These are phyloP conservation scores for Pegoplata infirma DNA, from an alignment of 2,888 invertebrate genomes.

Conservation along the genomic window DNA sequence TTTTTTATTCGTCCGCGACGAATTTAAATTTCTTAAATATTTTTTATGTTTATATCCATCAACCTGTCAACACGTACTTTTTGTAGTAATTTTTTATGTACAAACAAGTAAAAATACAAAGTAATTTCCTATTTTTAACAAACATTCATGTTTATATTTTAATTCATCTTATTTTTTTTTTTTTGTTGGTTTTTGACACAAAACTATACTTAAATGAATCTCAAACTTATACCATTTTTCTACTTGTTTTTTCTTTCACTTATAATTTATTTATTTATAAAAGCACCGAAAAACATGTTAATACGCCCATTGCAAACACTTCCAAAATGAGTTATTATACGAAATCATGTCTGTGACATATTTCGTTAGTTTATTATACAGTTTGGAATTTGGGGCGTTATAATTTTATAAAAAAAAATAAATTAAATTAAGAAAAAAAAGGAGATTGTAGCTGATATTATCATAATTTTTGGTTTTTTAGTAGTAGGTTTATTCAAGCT, in stretches of 20 bases:
- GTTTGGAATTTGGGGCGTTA: background rate
- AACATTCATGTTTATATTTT: background rate
- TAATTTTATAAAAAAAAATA: too few relatives aligned
- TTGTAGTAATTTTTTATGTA: too few relatives aligned
- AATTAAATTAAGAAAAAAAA: background rate
- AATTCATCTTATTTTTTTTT: constrained; percentile 1
- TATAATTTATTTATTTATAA: too few relatives aligned
- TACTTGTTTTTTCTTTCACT: background rate
- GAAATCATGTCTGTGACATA: constrained; percentile 26
- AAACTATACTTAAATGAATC: constrained; percentile 19
- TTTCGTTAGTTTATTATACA: background rate
- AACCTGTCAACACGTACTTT: too few relatives aligned
- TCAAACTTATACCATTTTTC: background rate
- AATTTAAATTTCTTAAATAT: too few relatives aligned
- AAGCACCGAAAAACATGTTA: constrained; percentile 22
- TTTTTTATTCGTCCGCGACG: too few relatives aligned
- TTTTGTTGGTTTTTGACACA: constrained; percentile 7
- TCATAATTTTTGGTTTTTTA: too few relatives aligned
- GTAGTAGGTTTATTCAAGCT: too few relatives aligned
- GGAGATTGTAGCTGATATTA: too few relatives aligned
- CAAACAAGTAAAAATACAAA: background rate
- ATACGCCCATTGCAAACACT: constrained; percentile 14
- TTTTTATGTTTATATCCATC: too few relatives aligned
- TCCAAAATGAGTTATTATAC: constrained; percentile 5
- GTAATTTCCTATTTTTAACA: background rate